Conservation (phyloP, 2,888 invertebrate species). For the Trichogramma dendrolimi region DNA sequence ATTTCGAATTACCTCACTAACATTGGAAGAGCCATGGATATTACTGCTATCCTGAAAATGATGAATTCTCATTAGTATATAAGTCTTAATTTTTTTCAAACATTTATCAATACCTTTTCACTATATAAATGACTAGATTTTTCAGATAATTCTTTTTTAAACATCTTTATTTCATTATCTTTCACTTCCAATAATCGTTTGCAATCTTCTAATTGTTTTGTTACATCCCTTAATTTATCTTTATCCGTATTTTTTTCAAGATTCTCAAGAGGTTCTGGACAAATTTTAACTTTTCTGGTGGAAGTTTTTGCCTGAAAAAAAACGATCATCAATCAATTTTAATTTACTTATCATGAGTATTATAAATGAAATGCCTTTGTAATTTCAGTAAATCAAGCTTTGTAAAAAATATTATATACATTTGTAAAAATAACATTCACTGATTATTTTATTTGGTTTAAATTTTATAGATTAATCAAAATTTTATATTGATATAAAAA, state of each 20-base stretch:
- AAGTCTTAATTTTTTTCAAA: no score
- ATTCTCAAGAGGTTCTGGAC: slow-evolving; percentile 8
- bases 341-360: no score
- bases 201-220: slow-evolving; percentile 18
- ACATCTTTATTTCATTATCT: slow-evolving; percentile 22
- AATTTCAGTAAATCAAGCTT: background rate
- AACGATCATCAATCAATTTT: background rate
- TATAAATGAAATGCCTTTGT: no score
- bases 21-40: background rate
- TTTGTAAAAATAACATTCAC: background rate
- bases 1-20: slow-evolving; percentile 18
- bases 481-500: background rate
- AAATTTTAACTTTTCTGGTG: slow-evolving; percentile 19
- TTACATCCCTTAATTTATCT: background rate
- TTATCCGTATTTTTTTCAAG: slow-evolving; percentile 9
- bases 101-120: slow-evolving; percentile 19
- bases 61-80: background rate
- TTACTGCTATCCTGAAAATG: slow-evolving; percentile 17
- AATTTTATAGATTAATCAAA: slow-evolving; percentile 1
- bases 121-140: slow-evolving; percentile 13
- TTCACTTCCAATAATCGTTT: slow-evolving; percentile 9
- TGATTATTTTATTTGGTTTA: background rate
- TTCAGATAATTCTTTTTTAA: slow-evolving; percentile 8
- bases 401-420: background rate
- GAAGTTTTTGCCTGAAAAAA: slow-evolving; percentile 22